These are phyloP conservation scores for Leptarthrus brevirostris DNA, from an alignment of 2,888 invertebrate species.

Conservation along the genomic window DNA sequence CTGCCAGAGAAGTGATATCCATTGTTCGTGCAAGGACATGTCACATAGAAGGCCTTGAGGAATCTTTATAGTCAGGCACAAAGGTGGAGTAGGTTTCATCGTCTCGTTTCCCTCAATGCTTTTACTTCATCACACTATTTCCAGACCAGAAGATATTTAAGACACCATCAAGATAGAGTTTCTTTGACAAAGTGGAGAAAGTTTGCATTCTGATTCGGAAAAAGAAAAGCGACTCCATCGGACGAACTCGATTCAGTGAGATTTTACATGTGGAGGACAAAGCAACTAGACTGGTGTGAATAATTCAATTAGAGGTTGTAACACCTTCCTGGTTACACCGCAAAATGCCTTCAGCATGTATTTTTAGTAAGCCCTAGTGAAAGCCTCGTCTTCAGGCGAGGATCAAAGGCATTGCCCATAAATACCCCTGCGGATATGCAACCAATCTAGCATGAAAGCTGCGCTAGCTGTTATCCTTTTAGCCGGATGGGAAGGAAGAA, in stretches of 20 bases:
- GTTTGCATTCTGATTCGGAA: not conserved
- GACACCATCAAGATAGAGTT: conserved; percentile 22
- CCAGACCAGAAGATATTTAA: not conserved
- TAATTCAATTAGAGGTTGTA: conserved; percentile 52
- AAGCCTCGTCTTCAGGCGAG: conserved; percentile 44
- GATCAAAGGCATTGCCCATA: conserved; percentile 46
- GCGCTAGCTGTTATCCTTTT: conserved; percentile 39
- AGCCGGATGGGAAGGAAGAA: conserved; percentile 3
- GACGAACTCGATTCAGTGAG: not conserved
- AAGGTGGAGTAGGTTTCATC: not conserved
- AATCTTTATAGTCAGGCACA: not conserved
- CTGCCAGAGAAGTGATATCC: not conserved
- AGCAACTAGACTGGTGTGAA: conserved; percentile 50
- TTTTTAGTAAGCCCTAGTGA: conserved; percentile 46
- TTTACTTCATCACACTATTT: not conserved
- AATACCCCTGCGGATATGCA: conserved; percentile 50
- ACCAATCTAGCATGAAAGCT: conserved; percentile 53
- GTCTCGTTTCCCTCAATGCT: not conserved
- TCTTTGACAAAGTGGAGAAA: not conserved
- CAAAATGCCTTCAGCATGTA: conserved; percentile 33
- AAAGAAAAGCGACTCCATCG: not conserved
- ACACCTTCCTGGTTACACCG: conserved; percentile 46
- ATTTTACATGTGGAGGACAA: conserved; percentile 42
- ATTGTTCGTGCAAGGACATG: not conserved
- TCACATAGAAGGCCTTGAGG: conserved; percentile 7